Evolutionary conservation across 64 coral and sea anemone genomes (phyloP).

Genomic region (Astreopora myriophthalma): DNA sequence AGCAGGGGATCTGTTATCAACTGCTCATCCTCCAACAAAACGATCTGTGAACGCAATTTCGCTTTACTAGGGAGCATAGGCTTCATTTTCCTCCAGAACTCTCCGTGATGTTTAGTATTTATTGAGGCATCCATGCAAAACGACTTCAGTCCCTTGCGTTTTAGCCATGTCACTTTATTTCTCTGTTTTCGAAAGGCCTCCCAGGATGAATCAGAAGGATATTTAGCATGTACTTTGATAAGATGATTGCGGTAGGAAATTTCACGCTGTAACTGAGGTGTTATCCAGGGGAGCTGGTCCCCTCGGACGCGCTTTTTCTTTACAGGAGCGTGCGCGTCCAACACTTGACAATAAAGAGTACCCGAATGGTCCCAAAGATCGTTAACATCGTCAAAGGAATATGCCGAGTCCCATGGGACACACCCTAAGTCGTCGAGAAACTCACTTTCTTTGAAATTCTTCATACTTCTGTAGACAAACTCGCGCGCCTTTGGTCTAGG

Average conservation of each 20-base stretch:
- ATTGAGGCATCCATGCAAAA: background rate
- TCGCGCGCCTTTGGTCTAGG: constrained; percentile 11
- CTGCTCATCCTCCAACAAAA: background rate
- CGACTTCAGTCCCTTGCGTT: constrained; percentile 16
- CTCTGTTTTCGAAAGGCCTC: constrained; percentile 14
- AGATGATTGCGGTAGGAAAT: constrained; percentile 25
- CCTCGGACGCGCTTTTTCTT: constrained; percentile 60
- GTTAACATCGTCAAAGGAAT: constrained; percentile 10
- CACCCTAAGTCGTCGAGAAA: constrained; percentile 10
- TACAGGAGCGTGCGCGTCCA: constrained; percentile 55
- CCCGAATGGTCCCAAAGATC: constrained; percentile 51
- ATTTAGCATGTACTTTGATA: background rate
- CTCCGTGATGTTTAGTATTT: constrained; percentile 12
- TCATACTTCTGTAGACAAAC: constrained; percentile 31
- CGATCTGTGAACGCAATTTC: background rate
- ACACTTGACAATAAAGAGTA: background rate
- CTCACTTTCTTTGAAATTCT: constrained; percentile 19
- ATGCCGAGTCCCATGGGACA: constrained; percentile 48
- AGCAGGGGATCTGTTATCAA: background rate
- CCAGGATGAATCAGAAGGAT: constrained; percentile 19
- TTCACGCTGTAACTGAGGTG: constrained; percentile 23
- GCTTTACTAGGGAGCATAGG: background rate
- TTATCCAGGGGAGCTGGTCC: constrained; percentile 55
- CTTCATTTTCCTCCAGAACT: constrained; percentile 22
- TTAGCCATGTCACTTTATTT: constrained; percentile 31